A percentile compares a stretch with the other conserved stretches of the same genome.
phyloP scores from a whole-genome alignment of 2,888 invertebrate species.

The Abrostola tripartita region DNA sequence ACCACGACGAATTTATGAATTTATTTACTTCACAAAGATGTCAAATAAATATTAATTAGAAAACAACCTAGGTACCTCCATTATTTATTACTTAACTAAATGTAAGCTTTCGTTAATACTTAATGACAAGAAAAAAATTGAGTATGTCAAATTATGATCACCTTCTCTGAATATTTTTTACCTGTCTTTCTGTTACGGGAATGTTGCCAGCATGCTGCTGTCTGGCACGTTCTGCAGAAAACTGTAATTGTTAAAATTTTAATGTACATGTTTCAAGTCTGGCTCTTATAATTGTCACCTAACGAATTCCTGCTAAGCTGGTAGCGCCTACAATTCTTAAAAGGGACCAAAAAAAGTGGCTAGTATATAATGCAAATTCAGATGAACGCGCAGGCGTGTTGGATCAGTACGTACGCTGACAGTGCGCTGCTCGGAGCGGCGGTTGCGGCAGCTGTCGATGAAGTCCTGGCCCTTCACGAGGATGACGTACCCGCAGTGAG shows the following conservation, averaged over 20 bases:
- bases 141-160: background rate
- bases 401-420: slow-evolving; percentile 52
- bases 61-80: too few relatives aligned
- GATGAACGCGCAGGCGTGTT: background rate
- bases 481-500: slow-evolving; percentile 94
- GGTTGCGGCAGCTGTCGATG: slow-evolving; percentile 86
- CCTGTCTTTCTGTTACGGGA: slow-evolving; percentile 75
- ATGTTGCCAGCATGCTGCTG: slow-evolving; percentile 69
- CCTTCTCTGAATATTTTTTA: slow-evolving; percentile 38
- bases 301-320: too few relatives aligned
- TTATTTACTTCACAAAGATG: too few relatives aligned
- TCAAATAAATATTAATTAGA: too few relatives aligned
- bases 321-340: too few relatives aligned
- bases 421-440: slow-evolving; percentile 62
- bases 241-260: slow-evolving; percentile 61
- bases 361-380: background rate
- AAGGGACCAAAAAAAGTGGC: too few relatives aligned
- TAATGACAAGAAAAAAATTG: background rate
- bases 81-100: too few relatives aligned
- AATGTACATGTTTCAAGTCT: too few relatives aligned
- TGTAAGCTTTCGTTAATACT: too few relatives aligned
- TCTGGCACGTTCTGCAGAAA: slow-evolving; percentile 68
- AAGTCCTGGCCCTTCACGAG: slow-evolving; percentile 94
- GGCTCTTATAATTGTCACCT: too few relatives aligned
- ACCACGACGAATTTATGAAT: too few relatives aligned